Evolutionary conservation across 2,888 invertebrate genomes (phyloP), one percentile per base, ranked within the genome.

Genomic region (Chrysotoxum bicinctum): DNA sequence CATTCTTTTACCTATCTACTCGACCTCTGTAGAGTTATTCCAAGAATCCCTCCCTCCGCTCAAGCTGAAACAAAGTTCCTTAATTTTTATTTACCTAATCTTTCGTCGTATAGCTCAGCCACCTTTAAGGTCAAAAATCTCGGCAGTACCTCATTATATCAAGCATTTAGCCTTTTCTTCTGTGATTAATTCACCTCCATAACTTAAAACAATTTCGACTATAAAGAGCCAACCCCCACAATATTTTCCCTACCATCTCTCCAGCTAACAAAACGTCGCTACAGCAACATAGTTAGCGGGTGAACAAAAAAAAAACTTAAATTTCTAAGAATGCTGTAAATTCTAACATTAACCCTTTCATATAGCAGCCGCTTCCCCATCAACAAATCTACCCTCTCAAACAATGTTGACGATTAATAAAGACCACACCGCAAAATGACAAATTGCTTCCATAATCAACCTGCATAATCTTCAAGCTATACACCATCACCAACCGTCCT

Each of bases 401-500:
- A 81, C 81, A 81, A 81, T 85, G 85, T 85, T 77, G 80, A 81
- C 85, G 76, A 81, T 80, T 85, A 85, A 85, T 85, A 85, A 80
- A 81, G 85, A 81, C 80, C 85, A 69, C 76, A 81, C 85, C 85
- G 72, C 85, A 85, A 73, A 80, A 85, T 85, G 85, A 85, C 85
- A 85, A 81, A 85, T 85, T 85, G 77, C 76, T 85, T 81, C 85
- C 77, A 85, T 85, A 85, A 85, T 85, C 85, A 85, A 85, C 85
- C 80, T 81, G 85, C 81, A 85, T 85, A 76, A 81, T 81, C 81
- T 81, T 62, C 56, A 81, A 66, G 9, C 50, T 50, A 10, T 21
- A 9, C 21, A 21, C 12, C 6, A 19, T 4, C 45, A 19, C 23
- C 12, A 23, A 45, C 74, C 60, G 30, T 48, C 52, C 23, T 48